Evolutionary conservation across 1,140 invertebrate species (phyloP), one percentile per base, ranked within the genome.

Genomic region (Eumaeus atala): DNA sequence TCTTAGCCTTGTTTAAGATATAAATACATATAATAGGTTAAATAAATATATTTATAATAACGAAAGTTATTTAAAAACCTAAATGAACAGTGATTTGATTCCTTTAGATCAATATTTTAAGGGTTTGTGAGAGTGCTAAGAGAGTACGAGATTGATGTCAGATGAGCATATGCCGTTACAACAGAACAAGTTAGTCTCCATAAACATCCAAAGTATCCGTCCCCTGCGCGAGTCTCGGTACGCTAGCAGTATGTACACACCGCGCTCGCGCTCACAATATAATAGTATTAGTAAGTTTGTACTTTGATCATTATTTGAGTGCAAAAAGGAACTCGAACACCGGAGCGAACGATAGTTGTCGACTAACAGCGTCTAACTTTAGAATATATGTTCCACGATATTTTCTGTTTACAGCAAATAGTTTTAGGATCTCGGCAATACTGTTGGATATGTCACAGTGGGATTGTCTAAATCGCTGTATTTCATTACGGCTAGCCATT

Each of bases 241-340:
- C 40, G 40, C 40, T 44, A 44, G 40, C 16, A 16, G 38, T 40
- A 40, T 44, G 14, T 44, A 44, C 54, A 34, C 42, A 48, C 54
- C 58, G 51, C 52, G 51, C 54, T 54, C 64, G 61, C 59, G 50
- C 12, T 44, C 40, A 44, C 65, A 57, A 58, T 69, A 66, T 60
- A 61, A 63, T 65, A 70, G 68, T 70, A 66, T 72, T 59, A 61
- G 66, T 72, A 67, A 77, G 67, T 78, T 81, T 81, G 77, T 81
- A 81, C 77, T 81, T 78, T 80, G 70, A 77, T 77, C 72, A 78
- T 76, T 73, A 69, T 72, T 70, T 71, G 65, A 75, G 77, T 77
- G 72, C 72, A 72, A 72, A 63, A 70, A 69, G 66, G 62, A 71
- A 69, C 67, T 70, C 61, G 54, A 67, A 66, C 60, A 59, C 62